Percentiles rank a stretch among this genome's conserved stretches.
These are phyloP conservation scores for Rhagologus leucostigma DNA, from an alignment of 2,113 vertebrate genomes.

Conservation along the genomic window DNA sequence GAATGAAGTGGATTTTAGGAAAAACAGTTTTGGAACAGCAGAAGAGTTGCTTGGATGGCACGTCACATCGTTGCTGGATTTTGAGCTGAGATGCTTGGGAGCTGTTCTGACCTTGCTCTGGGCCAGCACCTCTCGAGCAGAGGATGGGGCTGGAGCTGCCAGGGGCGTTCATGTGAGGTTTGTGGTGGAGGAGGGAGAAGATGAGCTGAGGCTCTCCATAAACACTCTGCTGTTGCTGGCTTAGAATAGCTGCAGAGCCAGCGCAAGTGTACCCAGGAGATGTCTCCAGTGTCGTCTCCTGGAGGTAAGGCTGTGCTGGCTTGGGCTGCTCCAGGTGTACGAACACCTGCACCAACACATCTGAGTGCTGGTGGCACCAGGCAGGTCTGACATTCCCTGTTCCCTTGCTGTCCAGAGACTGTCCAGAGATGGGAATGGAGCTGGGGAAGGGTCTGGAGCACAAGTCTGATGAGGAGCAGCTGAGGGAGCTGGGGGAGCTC, in stretches of 20 bases:
- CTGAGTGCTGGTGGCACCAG: neutral
- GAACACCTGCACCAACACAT: rapidly evolving
- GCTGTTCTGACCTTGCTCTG: neutral
- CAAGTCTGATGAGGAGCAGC: neutral
- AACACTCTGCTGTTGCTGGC: neutral
- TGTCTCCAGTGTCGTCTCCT: neutral
- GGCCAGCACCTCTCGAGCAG: neutral
- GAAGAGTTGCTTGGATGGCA: rapidly evolving
- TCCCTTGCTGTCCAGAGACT: rapidly evolving
- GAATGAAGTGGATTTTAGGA: neutral
- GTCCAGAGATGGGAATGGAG: neutral
- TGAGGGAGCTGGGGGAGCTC: neutral
- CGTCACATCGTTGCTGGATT: rapidly evolving
- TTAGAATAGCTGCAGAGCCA: neutral
- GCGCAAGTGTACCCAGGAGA: rapidly evolving
- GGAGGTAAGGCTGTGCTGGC: neutral
- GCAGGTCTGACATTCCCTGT: rapidly evolving
- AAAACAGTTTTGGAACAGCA: neutral
- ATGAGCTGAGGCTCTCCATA: neutral
- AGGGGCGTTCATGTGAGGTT: neutral
- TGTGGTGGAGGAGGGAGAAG: neutral
- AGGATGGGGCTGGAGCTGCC: neutral
- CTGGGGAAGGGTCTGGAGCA: neutral
- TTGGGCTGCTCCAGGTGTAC: neutral
- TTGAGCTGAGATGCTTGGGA: neutral